These are phyloP conservation scores for Raja brachyura DNA, from an alignment of 2,113 vertebrate genomes.

Conservation along the genomic window DNA sequence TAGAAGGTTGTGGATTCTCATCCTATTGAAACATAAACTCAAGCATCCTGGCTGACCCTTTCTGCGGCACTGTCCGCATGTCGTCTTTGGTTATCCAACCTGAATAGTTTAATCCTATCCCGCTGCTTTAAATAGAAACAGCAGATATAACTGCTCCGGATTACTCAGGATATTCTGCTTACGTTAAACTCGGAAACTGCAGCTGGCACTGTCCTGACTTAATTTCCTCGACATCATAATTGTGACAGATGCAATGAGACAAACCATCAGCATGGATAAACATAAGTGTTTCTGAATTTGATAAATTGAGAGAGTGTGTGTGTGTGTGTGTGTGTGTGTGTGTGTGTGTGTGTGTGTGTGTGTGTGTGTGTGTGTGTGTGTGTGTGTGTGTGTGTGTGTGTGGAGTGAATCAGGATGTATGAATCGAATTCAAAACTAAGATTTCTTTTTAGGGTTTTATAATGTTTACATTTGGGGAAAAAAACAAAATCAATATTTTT, in stretches of 20 bases:
- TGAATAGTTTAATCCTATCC: background rate
- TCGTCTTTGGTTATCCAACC: background rate
- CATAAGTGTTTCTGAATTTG: background rate
- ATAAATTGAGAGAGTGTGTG: background rate
- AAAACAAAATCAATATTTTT: background rate
- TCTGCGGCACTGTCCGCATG: too few relatives aligned
- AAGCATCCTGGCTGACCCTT: too few relatives aligned
- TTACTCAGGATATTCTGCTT: background rate
- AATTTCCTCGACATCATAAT: slow-evolving; percentile 14
- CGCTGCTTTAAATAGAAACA: background rate
- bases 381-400: too few relatives aligned
- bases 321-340: too few relatives aligned
- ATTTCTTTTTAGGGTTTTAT: background rate
- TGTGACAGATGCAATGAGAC: slow-evolving; percentile 2
- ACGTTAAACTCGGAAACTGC: background rate
- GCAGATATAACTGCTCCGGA: background rate
- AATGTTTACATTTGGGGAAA: background rate
- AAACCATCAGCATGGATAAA: background rate
- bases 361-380: too few relatives aligned
- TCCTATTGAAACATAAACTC: too few relatives aligned
- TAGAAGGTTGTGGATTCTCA: too few relatives aligned
- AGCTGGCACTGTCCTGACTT: background rate
- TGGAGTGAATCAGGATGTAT: background rate
- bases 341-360: too few relatives aligned
- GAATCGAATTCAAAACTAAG: too few relatives aligned